Conservation (phyloP, 2,797 vertebrate genomes). For the Notoglanidium macrostoma region DNA sequence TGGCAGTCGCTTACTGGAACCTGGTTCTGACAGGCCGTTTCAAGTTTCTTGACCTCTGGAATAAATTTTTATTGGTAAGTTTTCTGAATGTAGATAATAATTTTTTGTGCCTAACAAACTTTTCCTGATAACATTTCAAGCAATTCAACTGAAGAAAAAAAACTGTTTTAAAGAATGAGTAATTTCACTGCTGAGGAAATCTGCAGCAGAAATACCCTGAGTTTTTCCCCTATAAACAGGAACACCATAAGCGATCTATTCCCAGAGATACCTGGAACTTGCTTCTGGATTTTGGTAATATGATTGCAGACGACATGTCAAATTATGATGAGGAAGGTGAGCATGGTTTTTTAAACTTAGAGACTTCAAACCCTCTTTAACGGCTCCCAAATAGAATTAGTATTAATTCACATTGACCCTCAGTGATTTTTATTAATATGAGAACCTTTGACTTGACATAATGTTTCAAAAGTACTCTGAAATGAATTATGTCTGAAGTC, state of each 20-base stretch:
- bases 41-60: slow-evolving; percentile 99
- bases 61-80: slow-evolving; percentile 96
- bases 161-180: neutral
- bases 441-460: neutral
- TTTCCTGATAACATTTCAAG: neutral
- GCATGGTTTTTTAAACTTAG: slow-evolving; percentile 20
- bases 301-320: slow-evolving; percentile 98
- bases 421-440: neutral
- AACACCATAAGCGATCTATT: slow-evolving; percentile 96
- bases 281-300: slow-evolving; percentile 94
- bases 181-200: neutral
- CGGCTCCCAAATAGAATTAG: neutral
- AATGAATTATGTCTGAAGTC: too few relatives aligned
- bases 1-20: slow-evolving; percentile 99
- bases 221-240: slow-evolving; percentile 68
- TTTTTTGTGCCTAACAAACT: neutral
- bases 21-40: slow-evolving; percentile 93
- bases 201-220: neutral
- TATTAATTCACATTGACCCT: neutral
- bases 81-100: neutral
- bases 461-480: neutral
- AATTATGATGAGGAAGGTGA: slow-evolving; percentile 98
- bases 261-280: slow-evolving; percentile 98
- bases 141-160: neutral
- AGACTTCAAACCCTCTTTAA: neutral